Base-by-base conservation (phyloP, 1,140 invertebrate species). In the Temnothorax longispinosus region DNA sequence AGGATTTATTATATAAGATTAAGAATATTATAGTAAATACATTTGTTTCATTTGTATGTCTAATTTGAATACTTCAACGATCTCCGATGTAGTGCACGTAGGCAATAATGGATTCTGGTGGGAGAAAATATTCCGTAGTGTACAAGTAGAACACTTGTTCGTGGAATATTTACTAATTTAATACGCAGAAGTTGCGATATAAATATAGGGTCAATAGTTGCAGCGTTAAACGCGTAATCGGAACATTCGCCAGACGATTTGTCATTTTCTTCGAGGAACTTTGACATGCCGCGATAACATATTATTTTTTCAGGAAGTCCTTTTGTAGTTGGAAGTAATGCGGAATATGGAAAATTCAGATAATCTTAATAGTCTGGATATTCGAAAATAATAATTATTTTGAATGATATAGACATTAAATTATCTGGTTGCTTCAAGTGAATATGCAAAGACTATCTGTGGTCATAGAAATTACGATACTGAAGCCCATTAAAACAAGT, bases 151-250 rank as follows among this genome's bases (percentile, higher is more conserved):
- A 50, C 35, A 21, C 18, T 64, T 77, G 5, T 3, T 77, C 21
- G 7, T 35, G 27, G 11, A 65, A 64, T 78, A 38, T 35, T 76
- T 76, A 60, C 15, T 38, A 47, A 78, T 13, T 35, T 13, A 11
- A 56, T 65, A 47, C 6, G 21, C 38, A 76, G 54, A 78, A 35
- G 32, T 65, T 50, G 27, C 32, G 60, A 78, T 77, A 60, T 60
- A 62, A 4, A 15, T 77, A 10, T 78, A 11, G 18, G 58, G 76
- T 65, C 76, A 78, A 77, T 15, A 58, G 4, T 50, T 65, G 27
- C 6, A 21, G 11, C 15, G 7, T 62, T 62, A 21, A n/a, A 77
- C 13, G 35, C 44, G 27, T 80, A 62, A 77, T 77, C 27, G 21
- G 52, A 65, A 11, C 2, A 7, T 74, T 21, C n/a, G 7, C 52